Evolutionary conservation across 2,888 invertebrate species (phyloP), one percentile per base, ranked within the genome.

Genomic region (Alviniconcha strummeri): DNA sequence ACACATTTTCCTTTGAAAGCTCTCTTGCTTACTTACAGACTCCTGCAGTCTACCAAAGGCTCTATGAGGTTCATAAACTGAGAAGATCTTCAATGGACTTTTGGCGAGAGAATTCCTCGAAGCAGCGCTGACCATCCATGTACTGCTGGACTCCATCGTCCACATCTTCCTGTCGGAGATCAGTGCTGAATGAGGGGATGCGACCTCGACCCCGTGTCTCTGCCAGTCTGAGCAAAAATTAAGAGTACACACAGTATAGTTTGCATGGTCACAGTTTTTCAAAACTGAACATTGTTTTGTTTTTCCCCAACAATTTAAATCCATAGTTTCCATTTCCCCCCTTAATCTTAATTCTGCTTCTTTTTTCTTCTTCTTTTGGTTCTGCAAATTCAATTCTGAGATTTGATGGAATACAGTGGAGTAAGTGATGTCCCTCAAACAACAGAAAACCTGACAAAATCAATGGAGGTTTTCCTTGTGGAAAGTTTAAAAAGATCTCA

Each of bases 51-150:
- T 52, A 17, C 17, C 52, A 69, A 55, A 77, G 74, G 19, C 5
- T 56, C 11, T 11, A 5, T 77, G 57, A 36, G 36, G 36, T 64
- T 87, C 86, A 90, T 80, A 90, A 88, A 83, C 88, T 89, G 15
- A 92, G 86, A 19, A 92, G 87, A 85, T 92, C 92, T 80, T 92
- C 91, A 75, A 90, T 82, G 69, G 92, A 91, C 84, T 87, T 89
- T 60, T 89, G 89, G 54, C 89, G 86, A 54, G 91, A 90, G 85
- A 91, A 91, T 69, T 89, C 91, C 83, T 91, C 91, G 67, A 89
- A 88, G 75, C 90, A 91, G 57, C 89, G 88, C 80, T 87, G 86
- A 19, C 89, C 89, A 81, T 89, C 90, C 84, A 92, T 86, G 84
- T 91, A 92, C 80, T 89, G 89, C 78, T 89, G 86, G n/a, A 92